Base-by-base conservation (phyloP, 2,113 vertebrate genomes). In the rabbit (Oryctolagus cuniculus) region DNA sequence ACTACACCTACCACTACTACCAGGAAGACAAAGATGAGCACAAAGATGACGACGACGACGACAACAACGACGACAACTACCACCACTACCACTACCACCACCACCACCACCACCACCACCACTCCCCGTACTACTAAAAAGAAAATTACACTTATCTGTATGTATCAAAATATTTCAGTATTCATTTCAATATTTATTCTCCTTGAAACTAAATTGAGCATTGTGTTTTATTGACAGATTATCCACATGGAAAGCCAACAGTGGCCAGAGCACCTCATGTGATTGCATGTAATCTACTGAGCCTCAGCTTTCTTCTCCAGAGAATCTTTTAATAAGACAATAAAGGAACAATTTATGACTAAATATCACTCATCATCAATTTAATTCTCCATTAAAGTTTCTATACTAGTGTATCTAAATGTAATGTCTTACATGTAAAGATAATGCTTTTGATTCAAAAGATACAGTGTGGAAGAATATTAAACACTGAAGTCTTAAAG, bases 201-300 rank as follows among this genome's bases (percentile, higher is more conserved):
- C 19, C 22, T 84, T 90, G 51, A 81, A 85, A 85, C 21, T 80
- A 44, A 86, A 84, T 27, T 78, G 2, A 34, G 5, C 53, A 15
- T 89, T 92, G 13, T 97, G 6, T 87, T 97, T 96, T 83, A 91
- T 87, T 95, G 25, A 79, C 74, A 98, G 98, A 84, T 70, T 96
- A 97, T 92, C 31, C 84, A 79, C 13, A 90, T 49, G 93, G 94
- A 94, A n/a, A 70, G 12, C 89, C 94, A 1, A 9, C 44, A 44
- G 44, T 25, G 3, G 96, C 86, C 51, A 86, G 78, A 36, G 73
- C 61, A 25, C 8, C 64, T 95, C 69, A 38, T 9, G 21, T 4
- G 9, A 63, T 19, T 36, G 1, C 19, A 1, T 96, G 75, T 24
- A 19, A 72, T 38, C 24, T 34, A 31, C 58, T 93, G 36, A 98